Percentiles rank a stretch among this genome's conserved stretches.
These are phyloP conservation scores for Sipha flava DNA, from an alignment of 1,140 invertebrate species.

Conservation along the genomic window DNA sequence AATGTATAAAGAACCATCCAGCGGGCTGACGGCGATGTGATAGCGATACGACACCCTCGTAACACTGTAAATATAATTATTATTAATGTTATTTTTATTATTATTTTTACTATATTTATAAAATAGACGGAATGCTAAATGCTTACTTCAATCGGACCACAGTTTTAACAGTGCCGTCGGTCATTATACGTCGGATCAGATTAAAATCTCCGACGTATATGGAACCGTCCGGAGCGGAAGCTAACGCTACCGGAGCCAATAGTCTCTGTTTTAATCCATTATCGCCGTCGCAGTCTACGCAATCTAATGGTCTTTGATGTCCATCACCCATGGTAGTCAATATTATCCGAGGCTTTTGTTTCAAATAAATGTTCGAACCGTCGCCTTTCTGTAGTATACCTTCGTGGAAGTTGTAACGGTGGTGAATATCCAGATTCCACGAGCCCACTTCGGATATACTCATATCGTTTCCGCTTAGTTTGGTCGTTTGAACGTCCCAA, in stretches of 20 bases:
- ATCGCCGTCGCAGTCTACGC: slow-evolving; percentile 75
- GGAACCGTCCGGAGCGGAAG: slow-evolving; percentile 83
- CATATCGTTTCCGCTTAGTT: slow-evolving; percentile 90
- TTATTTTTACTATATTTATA: no score
- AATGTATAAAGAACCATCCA: slow-evolving; percentile 88
- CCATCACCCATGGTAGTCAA: slow-evolving; percentile 89
- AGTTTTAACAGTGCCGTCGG: slow-evolving; percentile 78
- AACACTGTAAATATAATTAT: slow-evolving; percentile 53
- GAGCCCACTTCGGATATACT: slow-evolving; percentile 90
- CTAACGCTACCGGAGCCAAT: slow-evolving; percentile 82
- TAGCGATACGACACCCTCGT: slow-evolving; percentile 89
- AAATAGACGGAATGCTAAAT: no score
- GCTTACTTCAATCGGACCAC: slow-evolving; percentile 83
- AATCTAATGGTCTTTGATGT: slow-evolving; percentile 73
- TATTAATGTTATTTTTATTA: neutral
- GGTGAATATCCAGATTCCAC: slow-evolving; percentile 96
- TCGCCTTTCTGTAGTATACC: slow-evolving; percentile 97
- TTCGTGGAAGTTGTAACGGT: slow-evolving; percentile 95
- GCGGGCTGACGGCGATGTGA: slow-evolving; percentile 85
- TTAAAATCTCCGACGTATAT: slow-evolving; percentile 95
- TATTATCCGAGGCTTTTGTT: slow-evolving; percentile 84
- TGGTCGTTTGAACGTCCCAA: slow-evolving; percentile 92
- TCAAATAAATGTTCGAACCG: slow-evolving; percentile 90
- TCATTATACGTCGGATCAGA: slow-evolving; percentile 78
- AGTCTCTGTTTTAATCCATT: slow-evolving; percentile 61